Evolutionary conservation across 1,140 invertebrate species (phyloP).

Genomic region (Drosophila funebris): DNA sequence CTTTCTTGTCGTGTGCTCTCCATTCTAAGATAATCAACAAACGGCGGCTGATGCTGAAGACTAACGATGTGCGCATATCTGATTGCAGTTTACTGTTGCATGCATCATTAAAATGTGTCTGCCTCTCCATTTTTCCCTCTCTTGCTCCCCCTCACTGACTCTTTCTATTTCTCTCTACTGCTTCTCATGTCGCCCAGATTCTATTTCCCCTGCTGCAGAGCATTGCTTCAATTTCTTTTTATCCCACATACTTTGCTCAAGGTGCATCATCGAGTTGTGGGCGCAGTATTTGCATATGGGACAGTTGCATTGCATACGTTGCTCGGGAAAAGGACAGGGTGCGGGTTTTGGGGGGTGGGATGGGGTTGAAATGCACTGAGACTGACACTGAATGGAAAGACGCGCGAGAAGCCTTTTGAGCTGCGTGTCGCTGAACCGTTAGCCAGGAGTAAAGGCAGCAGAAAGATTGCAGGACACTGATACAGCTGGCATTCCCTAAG

Average conservation of each 20-base stretch:
- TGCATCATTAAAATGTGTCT: constrained; percentile 82
- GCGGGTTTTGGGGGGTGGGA: background rate
- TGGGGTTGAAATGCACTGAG: background rate
- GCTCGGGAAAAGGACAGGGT: background rate
- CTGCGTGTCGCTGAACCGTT: constrained; percentile 70
- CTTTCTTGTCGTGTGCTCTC: constrained; percentile 68
- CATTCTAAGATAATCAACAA: constrained; percentile 82
- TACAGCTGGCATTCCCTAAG: background rate
- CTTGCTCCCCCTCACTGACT: background rate
- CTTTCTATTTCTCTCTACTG: too few species aligned
- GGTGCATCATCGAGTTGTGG: constrained; percentile 59
- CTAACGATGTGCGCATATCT: constrained; percentile 82
- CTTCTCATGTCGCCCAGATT: background rate
- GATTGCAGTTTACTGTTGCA: constrained; percentile 82
- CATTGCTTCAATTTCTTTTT: constrained; percentile 71
- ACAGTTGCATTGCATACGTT: constrained; percentile 3
- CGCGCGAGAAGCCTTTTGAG: constrained; percentile 49
- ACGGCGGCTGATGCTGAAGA: constrained; percentile 81
- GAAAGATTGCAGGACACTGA: constrained; percentile 7
- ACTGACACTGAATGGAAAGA: constrained; percentile 59
- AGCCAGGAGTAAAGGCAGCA: background rate
- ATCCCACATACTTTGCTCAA: constrained; percentile 70
- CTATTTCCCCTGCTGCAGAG: constrained; percentile 21
- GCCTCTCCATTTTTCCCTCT: constrained; percentile 8
- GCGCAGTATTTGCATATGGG: constrained; percentile 67